These are phyloP conservation scores for Hyaena hyaena DNA, from an alignment of 2,113 vertebrate genomes.

Conservation along the genomic window DNA sequence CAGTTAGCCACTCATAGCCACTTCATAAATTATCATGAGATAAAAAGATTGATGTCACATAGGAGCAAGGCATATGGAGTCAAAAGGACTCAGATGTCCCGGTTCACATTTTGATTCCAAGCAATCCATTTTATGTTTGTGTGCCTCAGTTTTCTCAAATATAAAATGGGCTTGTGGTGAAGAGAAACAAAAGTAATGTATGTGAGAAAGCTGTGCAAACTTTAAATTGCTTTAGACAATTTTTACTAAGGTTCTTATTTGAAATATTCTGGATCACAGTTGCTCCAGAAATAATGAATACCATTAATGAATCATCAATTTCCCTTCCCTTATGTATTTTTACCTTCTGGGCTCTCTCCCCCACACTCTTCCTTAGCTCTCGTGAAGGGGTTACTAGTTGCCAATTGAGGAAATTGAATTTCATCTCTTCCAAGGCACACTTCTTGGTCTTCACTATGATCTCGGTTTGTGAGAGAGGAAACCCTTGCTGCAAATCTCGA, in stretches of 20 bases:
- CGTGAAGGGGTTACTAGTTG: neutral
- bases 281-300: neutral
- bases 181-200: neutral
- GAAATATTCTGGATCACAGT: neutral
- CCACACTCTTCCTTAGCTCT: neutral
- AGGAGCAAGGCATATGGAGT: neutral
- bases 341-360: neutral
- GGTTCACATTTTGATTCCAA: neutral
- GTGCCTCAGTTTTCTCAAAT: slow-evolving; percentile 34
- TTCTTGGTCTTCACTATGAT: slow-evolving; percentile 29
- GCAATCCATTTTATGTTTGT: neutral
- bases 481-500: neutral
- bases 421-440: neutral
- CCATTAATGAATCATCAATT: neutral
- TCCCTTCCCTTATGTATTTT: neutral
- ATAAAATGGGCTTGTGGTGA: neutral
- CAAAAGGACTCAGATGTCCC: neutral
- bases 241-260: neutral
- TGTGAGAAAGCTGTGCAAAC: neutral
- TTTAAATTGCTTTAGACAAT: neutral
- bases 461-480: slow-evolving; percentile 4
- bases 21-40: slow-evolving; percentile 10
- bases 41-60: neutral
- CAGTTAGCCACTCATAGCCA: neutral
- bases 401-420: neutral